These are phyloP conservation scores for Drosophila rhopaloa DNA, from an alignment of 1,140 invertebrate genomes.

Conservation along the genomic window DNA sequence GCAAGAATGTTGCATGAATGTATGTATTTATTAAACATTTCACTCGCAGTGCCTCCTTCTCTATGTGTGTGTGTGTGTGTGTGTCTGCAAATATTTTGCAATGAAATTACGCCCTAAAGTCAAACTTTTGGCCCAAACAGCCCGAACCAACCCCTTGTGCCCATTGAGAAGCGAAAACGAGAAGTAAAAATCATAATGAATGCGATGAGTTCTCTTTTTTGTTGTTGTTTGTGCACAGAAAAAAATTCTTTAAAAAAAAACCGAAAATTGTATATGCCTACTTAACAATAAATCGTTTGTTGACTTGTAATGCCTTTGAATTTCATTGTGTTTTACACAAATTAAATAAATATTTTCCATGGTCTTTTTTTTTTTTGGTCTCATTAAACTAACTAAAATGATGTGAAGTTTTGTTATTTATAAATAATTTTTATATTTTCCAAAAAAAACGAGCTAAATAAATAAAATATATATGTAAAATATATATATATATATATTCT, in stretches of 20 bases:
- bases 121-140: conserved; percentile 60
- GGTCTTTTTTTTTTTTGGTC: too few relatives aligned
- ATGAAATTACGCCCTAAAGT: conserved; percentile 80
- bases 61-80: conserved; percentile 22
- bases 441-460: too few relatives aligned
- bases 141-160: conserved; percentile 14
- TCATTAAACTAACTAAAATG: too few relatives aligned
- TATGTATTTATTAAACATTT: conserved; percentile 76
- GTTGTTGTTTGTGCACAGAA: conserved; percentile 16
- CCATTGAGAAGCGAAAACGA: conserved; percentile 48
- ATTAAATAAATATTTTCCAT: too few relatives aligned
- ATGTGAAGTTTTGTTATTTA: too few relatives aligned
- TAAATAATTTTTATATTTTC: too few relatives aligned
- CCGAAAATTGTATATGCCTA: too few relatives aligned
- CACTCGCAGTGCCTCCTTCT: conserved; percentile 24
- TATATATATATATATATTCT: too few relatives aligned
- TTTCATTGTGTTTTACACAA: too few relatives aligned
- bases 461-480: too few relatives aligned
- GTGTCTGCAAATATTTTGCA: conserved; percentile 70
- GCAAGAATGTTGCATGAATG: conserved; percentile 39
- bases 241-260: neutral
- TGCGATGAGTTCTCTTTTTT: conserved; percentile 26
- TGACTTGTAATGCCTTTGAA: too few relatives aligned
- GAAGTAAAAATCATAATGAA: conserved; percentile 72
- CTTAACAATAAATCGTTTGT: too few relatives aligned